phyloP scores from a whole-genome alignment of 2,888 invertebrate species.

The Rhingia campestris region DNA sequence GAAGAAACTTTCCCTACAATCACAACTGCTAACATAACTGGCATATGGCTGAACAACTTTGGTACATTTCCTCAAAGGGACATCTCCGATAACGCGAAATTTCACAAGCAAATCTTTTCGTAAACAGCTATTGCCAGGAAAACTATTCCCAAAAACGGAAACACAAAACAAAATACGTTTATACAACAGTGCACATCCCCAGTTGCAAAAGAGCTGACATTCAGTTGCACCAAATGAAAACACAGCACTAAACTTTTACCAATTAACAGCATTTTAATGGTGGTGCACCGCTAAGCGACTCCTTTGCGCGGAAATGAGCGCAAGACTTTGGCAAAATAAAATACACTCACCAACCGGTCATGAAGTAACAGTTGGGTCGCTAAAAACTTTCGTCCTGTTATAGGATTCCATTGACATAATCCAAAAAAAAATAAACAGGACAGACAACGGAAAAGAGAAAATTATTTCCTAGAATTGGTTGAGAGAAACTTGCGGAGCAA shows the following conservation, averaged over 20 bases:
- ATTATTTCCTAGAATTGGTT: background rate
- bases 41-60: slow-evolving; percentile 1
- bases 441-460: background rate
- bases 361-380: slow-evolving; percentile 20
- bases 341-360: slow-evolving; percentile 3
- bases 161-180: slow-evolving; percentile 9
- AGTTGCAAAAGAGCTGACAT: background rate
- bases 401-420: background rate
- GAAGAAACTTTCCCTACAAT: background rate
- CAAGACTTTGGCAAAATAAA: slow-evolving; percentile 38
- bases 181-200: background rate
- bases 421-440: background rate
- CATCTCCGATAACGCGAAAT: slow-evolving; percentile 1
- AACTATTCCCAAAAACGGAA: slow-evolving; percentile 5
- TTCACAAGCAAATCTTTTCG: background rate
- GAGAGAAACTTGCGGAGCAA: background rate
- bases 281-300: slow-evolving; percentile 33
- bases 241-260: slow-evolving; percentile 37
- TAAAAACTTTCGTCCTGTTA: slow-evolving; percentile 4
- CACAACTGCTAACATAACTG: background rate
- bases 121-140: background rate
- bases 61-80: background rate
- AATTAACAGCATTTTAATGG: slow-evolving; percentile 62
- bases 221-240: slow-evolving; percentile 1
- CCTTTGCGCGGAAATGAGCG: slow-evolving; percentile 8